phyloP scores from a whole-genome alignment of 2,888 invertebrate species.

The Tipula vernalis region DNA sequence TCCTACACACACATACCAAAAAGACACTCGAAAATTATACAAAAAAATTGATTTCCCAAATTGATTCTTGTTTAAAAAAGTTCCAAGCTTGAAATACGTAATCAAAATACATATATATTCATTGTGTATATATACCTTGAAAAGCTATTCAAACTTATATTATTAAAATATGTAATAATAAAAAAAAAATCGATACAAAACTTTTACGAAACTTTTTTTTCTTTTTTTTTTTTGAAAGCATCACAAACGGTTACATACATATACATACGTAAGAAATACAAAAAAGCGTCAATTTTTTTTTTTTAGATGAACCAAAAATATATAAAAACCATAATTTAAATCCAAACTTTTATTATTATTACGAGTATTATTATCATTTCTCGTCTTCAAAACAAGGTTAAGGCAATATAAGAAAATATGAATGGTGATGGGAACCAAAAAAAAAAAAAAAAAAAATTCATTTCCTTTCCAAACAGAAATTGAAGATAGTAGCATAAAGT shows the following conservation, averaged over 20 bases:
- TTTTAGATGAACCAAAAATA: background rate
- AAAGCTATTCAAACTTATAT: background rate
- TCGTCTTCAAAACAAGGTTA: background rate
- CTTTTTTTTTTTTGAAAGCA: background rate
- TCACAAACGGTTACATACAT: background rate
- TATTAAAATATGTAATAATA: background rate
- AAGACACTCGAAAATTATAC: background rate
- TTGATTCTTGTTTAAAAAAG: background rate
- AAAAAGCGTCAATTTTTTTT: background rate
- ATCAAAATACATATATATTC: background rate
- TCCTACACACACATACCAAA: background rate
- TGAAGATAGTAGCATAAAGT: background rate
- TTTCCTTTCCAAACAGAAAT: background rate
- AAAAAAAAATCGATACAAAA: background rate
- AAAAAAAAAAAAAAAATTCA: background rate
- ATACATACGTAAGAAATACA: background rate
- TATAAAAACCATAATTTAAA: background rate
- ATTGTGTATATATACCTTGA: background rate
- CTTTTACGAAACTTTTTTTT: background rate
- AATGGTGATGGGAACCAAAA: background rate
- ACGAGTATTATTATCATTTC: background rate
- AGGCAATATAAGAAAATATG: background rate
- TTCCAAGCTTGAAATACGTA: background rate
- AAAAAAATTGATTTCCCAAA: background rate
- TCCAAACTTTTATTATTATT: slow-evolving; percentile 1